Conservation (phyloP, 2,797 vertebrate species). For the Erethizon dorsatum region DNA sequence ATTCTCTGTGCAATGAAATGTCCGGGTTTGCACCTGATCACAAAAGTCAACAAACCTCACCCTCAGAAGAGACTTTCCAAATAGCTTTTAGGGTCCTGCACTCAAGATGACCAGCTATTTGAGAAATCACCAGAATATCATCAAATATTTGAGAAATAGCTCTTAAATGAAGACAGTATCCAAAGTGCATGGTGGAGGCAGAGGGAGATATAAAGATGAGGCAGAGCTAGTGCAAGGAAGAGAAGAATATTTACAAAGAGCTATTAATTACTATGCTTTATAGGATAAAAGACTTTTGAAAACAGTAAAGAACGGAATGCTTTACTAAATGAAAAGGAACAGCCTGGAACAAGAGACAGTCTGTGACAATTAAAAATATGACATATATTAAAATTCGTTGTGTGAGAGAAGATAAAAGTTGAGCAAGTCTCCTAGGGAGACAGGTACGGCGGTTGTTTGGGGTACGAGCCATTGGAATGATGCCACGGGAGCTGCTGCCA, state of each 20-base stretch:
- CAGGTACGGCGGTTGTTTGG: background rate
- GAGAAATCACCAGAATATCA: background rate
- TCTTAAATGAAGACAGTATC: background rate
- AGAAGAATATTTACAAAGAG: slow-evolving; percentile 23
- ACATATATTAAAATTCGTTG: slow-evolving; percentile 16
- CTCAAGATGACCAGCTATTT: background rate
- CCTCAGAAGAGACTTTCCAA: background rate
- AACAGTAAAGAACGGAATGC: background rate
- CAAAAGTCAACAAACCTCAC: background rate
- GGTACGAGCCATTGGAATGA: background rate
- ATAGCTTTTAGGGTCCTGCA: background rate
- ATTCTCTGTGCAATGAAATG: background rate
- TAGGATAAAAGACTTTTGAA: slow-evolving; percentile 20
- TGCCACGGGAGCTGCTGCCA: background rate
- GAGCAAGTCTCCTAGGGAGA: background rate
- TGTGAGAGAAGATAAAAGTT: background rate
- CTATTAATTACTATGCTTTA: background rate
- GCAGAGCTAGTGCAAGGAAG: background rate
- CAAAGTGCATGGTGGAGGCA: background rate
- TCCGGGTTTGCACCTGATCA: background rate
- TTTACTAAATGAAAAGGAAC: slow-evolving; percentile 44
- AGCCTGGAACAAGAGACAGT: background rate
- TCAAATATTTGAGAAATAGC: background rate
- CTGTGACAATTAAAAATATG: slow-evolving; percentile 26
- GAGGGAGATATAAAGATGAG: background rate